Evolutionary conservation across 1,140 invertebrate species (phyloP).

Genomic region (Ectropis grisescens): DNA sequence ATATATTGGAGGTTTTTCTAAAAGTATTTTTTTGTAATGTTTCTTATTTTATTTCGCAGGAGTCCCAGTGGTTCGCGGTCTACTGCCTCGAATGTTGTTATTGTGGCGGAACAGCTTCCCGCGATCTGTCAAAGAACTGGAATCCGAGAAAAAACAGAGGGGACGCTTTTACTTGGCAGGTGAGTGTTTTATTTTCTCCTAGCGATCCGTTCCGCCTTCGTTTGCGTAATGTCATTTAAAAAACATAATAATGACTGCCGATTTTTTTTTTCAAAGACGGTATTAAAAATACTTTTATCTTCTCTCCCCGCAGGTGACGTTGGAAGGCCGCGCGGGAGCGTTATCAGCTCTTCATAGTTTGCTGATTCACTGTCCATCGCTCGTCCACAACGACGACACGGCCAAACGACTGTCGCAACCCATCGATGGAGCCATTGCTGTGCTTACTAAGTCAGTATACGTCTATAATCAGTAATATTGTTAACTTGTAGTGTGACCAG

Average conservation of each 20-base stretch:
- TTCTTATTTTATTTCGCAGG: no score
- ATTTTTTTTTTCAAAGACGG: no score
- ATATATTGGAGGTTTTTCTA: no score
- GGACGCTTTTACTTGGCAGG: conserved; percentile 98
- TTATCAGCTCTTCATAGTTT: conserved; percentile 96
- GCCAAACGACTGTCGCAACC: conserved; percentile 86
- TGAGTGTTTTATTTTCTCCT: conserved; percentile 10
- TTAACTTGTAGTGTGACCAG: no score
- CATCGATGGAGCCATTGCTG: conserved; percentile 93
- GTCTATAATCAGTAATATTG: no score
- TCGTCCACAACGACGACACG: conserved; percentile 93
- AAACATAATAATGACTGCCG: no score
- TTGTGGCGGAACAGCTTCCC: conserved; percentile 99
- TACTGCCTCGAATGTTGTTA: conserved; percentile 92
- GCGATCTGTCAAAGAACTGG: conserved; percentile 93
- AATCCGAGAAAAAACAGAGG: conserved; percentile 97
- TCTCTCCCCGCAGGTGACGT: conserved; percentile 88
- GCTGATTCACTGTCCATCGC: conserved; percentile 89
- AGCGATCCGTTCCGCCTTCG: no score
- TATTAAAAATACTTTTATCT: no score
- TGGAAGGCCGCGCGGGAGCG: conserved; percentile 96
- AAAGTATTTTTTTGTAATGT: no score
- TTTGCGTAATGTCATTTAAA: no score
- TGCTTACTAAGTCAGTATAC: conserved; percentile 92
- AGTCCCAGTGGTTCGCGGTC: conserved; percentile 88